These are phyloP conservation scores for Volucella inanis DNA, from an alignment of 2,888 invertebrate species.

Conservation along the genomic window DNA sequence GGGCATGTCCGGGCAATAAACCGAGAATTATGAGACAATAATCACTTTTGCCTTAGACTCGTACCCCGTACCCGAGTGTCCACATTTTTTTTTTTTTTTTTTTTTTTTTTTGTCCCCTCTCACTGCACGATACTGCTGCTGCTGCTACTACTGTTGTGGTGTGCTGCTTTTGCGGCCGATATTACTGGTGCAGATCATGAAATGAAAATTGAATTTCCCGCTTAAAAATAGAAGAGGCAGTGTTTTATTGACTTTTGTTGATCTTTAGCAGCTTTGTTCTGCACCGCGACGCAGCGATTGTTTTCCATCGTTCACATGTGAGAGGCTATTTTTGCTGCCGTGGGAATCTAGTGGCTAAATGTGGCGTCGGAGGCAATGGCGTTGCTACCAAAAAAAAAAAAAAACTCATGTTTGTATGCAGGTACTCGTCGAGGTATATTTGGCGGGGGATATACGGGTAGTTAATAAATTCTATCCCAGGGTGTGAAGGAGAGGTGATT, in stretches of 20 bases:
- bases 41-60: slow-evolving; percentile 56
- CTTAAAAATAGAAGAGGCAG: slow-evolving; percentile 71
- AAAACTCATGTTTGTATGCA: slow-evolving; percentile 31
- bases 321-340: slow-evolving; percentile 58
- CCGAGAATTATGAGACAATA: slow-evolving; percentile 74
- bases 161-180: neutral
- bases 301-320: slow-evolving; percentile 37
- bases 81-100: slow-evolving; percentile 33
- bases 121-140: slow-evolving; percentile 10
- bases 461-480: neutral
- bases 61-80: slow-evolving; percentile 15
- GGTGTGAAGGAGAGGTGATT: neutral
- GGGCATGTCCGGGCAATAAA: slow-evolving; percentile 74
- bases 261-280: slow-evolving; percentile 52
- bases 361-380: slow-evolving; percentile 6
- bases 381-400: neutral
- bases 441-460: neutral
- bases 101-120: too few relatives aligned
- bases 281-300: slow-evolving; percentile 6
- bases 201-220: slow-evolving; percentile 63
- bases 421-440: slow-evolving; percentile 45
- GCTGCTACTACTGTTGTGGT: neutral
- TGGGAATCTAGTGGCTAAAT: slow-evolving; percentile 65
- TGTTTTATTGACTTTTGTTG: slow-evolving; percentile 67
- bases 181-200: slow-evolving; percentile 22